Evolutionary conservation across 2,113 vertebrate genomes (phyloP).

Genomic region (Uria lomvia): DNA sequence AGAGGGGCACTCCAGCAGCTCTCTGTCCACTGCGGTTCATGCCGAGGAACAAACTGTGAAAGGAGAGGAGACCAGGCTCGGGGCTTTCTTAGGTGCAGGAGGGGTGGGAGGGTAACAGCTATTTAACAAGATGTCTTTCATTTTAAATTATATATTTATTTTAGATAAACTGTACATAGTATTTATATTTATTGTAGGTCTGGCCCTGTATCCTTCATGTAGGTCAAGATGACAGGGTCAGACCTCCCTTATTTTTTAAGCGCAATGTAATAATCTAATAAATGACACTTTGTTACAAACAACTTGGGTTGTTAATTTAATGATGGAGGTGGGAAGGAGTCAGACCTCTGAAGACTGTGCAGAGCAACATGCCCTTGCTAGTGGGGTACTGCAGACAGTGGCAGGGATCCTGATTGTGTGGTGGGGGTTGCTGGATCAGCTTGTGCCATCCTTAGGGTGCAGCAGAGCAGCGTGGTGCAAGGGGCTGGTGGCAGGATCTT

Average conservation of each 20-base stretch:
- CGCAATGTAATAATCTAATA: constrained; percentile 70
- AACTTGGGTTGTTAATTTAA: neutral
- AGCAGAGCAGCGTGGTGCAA: neutral
- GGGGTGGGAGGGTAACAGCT: constrained; percentile 53
- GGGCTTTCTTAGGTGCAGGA: constrained; percentile 63
- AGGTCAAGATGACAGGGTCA: neutral
- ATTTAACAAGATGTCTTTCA: constrained; percentile 76
- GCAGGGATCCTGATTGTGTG: neutral
- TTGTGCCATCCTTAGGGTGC: neutral
- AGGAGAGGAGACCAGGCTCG: constrained; percentile 59
- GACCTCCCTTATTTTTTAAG: constrained; percentile 55
- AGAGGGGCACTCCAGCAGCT: neutral
- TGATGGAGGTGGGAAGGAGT: neutral
- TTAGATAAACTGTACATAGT: constrained; percentile 81
- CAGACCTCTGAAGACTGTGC: neutral
- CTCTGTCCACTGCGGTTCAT: neutral
- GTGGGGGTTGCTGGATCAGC: neutral
- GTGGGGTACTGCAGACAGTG: neutral
- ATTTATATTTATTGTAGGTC: constrained; percentile 82
- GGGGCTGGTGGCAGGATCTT: neutral
- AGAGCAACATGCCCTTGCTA: neutral
- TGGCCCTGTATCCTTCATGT: neutral
- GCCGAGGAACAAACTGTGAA: constrained; percentile 76
- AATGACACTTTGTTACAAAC: constrained; percentile 69
- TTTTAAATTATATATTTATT: constrained; percentile 87